Conservation (phyloP, 2,797 vertebrate species). For the Neostethus bicornis region DNA sequence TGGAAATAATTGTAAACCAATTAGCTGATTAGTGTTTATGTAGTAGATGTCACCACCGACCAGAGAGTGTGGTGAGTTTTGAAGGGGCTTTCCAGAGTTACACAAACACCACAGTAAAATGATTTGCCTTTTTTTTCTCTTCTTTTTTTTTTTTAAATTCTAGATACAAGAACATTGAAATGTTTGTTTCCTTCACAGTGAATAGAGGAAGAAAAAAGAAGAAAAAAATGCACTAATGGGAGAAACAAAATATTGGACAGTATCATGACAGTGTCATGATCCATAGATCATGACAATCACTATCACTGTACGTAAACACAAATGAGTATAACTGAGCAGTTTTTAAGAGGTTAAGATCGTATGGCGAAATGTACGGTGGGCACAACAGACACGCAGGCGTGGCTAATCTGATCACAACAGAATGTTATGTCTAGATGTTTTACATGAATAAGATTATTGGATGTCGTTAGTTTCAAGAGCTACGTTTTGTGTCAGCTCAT, state of each 20-base stretch:
- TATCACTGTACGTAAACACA: not conserved
- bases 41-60: conserved; percentile 58
- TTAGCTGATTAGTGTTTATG: conserved; percentile 51
- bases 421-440: not conserved
- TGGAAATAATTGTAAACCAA: conserved; percentile 68
- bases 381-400: too few relatives aligned
- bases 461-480: not conserved
- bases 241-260: conserved; percentile 22
- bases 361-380: too few relatives aligned
- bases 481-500: not conserved
- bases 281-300: not conserved
- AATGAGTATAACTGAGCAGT: not conserved
- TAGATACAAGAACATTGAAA: conserved; percentile 36
- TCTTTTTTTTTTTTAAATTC: conserved; percentile 17
- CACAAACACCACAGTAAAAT: conserved; percentile 47
- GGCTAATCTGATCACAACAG: too few relatives aligned
- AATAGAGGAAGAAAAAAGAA: conserved; percentile 35
- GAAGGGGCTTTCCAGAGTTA: conserved; percentile 44
- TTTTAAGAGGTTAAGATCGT: too few relatives aligned
- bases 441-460: not conserved
- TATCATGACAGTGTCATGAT: too few relatives aligned
- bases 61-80: conserved; percentile 46
- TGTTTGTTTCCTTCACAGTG: conserved; percentile 38
- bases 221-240: conserved; percentile 37
- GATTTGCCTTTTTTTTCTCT: conserved; percentile 38